Percentiles rank a stretch among this genome's conserved stretches.
Evolutionary conservation across 1,140 invertebrate genomes (phyloP).

Genomic region (Coelopa frigida): DNA sequence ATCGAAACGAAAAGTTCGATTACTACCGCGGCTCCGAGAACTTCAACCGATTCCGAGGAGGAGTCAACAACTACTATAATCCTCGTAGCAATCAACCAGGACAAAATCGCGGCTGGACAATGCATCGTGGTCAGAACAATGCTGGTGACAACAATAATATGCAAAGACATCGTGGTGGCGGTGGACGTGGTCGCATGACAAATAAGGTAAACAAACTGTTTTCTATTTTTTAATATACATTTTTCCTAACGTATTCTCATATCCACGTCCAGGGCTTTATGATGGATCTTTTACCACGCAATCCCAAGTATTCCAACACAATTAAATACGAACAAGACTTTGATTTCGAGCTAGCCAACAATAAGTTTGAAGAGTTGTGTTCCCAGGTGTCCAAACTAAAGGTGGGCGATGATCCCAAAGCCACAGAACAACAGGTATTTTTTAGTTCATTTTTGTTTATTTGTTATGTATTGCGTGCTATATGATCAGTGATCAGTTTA

Average conservation of each 20-base stretch:
- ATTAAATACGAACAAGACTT: constrained; percentile 94
- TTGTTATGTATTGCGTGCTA: no score
- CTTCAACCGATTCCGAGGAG: constrained; percentile 30
- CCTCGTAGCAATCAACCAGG: constrained; percentile 30
- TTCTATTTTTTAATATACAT: neutral
- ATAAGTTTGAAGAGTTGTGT: constrained; percentile 88
- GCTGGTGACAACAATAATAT: constrained; percentile 36
- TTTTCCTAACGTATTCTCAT: no score
- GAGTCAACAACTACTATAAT: constrained; percentile 42
- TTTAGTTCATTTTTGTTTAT: constrained; percentile 14
- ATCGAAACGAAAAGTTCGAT: constrained; percentile 27
- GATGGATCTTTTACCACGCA: no score
- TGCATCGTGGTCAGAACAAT: constrained; percentile 34
- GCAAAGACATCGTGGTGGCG: constrained; percentile 32
- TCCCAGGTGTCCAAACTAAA: constrained; percentile 78
- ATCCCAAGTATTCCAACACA: constrained; percentile 54
- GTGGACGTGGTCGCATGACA: constrained; percentile 30
- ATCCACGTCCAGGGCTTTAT: no score
- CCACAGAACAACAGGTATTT: constrained; percentile 47
- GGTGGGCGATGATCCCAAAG: constrained; percentile 58
- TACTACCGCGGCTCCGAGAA: constrained; percentile 31
- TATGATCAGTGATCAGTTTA: no score
- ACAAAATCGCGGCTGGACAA: constrained; percentile 32
- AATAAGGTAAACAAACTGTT: constrained; percentile 29
- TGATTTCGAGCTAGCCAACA: constrained; percentile 97